A percentile compares a stretch with the other conserved stretches of the same genome.
These are phyloP conservation scores for Calycopis cecrops DNA, from an alignment of 1,140 invertebrate species.

Conservation along the genomic window DNA sequence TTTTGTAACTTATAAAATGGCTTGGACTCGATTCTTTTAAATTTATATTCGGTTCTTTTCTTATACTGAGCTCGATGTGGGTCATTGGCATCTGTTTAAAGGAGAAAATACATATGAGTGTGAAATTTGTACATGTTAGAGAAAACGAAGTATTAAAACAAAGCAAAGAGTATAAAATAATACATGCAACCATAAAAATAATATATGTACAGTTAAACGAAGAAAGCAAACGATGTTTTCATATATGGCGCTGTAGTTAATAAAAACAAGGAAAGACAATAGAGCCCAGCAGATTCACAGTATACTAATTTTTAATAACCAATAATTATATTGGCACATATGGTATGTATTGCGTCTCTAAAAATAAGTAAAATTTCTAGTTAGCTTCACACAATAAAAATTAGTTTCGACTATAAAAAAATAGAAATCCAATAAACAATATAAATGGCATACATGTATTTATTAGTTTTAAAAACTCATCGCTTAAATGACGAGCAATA, in stretches of 20 bases:
- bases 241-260: not conserved
- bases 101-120: slow-evolving; percentile 38
- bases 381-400: too few relatives aligned
- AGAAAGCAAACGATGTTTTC: not conserved
- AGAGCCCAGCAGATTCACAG: too few relatives aligned
- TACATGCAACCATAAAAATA: not conserved
- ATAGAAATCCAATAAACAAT: too few relatives aligned
- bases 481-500: too few relatives aligned
- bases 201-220: not conserved
- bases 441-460: too few relatives aligned
- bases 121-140: slow-evolving; percentile 7
- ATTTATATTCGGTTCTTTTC: slow-evolving; percentile 28
- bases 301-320: too few relatives aligned
- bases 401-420: too few relatives aligned
- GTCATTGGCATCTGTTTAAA: slow-evolving; percentile 64
- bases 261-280: not conserved
- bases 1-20: slow-evolving; percentile 35
- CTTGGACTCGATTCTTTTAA: slow-evolving; percentile 32
- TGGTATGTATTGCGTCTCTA: too few relatives aligned
- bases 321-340: too few relatives aligned
- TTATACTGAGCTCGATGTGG: slow-evolving; percentile 60
- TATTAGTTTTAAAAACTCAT: too few relatives aligned
- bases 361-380: too few relatives aligned
- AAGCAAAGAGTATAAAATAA: not conserved
- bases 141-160: slow-evolving; percentile 2